phyloP scores from a whole-genome alignment of 2,113 vertebrate species.

The Gymnobelideus leadbeateri region DNA sequence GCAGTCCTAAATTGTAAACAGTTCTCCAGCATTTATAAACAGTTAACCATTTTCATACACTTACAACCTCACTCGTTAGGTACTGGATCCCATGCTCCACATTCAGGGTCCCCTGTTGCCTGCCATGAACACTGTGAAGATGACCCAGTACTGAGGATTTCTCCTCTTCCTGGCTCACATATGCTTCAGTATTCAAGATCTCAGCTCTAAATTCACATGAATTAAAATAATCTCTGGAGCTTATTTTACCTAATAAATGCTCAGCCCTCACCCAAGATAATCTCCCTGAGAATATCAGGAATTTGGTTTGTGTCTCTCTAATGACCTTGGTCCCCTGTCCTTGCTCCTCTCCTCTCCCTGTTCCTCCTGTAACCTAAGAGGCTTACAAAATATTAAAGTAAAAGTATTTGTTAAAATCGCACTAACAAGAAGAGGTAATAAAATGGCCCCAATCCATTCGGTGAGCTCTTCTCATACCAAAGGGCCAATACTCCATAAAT shows the following conservation, averaged over 20 bases:
- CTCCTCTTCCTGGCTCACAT: background rate
- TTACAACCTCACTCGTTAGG: background rate
- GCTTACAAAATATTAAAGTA: background rate
- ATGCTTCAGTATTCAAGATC: background rate
- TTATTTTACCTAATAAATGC: background rate
- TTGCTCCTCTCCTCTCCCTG: background rate
- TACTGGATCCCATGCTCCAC: background rate
- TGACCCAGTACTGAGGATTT: background rate
- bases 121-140: background rate
- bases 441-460: background rate
- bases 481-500: background rate
- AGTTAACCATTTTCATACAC: background rate
- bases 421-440: background rate
- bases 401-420: background rate
- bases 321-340: background rate
- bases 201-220: background rate
- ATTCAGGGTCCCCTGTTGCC: background rate
- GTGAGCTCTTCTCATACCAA: background rate
- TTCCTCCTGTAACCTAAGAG: background rate
- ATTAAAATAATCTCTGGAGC: background rate
- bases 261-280: background rate
- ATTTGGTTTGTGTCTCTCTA: background rate
- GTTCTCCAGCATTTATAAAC: background rate
- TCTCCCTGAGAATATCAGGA: background rate
- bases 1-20: background rate